Conservation (phyloP, 1,140 invertebrate genomes). For the Ruditapes philippinarum region DNA sequence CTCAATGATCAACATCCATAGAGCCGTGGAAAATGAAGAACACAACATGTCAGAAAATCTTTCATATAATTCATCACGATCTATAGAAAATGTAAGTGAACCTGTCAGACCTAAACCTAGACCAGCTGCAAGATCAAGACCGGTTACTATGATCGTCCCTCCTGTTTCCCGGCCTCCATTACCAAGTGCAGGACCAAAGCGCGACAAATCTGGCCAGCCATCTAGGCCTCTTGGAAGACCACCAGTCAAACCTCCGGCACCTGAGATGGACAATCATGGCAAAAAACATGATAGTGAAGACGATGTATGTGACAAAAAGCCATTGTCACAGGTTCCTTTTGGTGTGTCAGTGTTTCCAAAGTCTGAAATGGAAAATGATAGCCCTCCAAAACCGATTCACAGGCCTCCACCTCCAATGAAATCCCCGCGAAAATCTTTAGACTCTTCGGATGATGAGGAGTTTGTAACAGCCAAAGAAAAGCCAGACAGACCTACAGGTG, state of each 20-base stretch:
- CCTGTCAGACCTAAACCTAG: conserved; percentile 23
- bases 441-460: conserved; percentile 41
- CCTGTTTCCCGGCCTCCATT: conserved; percentile 36
- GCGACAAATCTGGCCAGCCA: neutral
- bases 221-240: conserved; percentile 8
- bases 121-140: conserved; percentile 42
- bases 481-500: conserved; percentile 58
- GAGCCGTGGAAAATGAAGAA: conserved; percentile 7
- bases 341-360: conserved; percentile 37
- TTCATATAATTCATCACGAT: neutral
- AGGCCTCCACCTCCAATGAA: conserved; percentile 30
- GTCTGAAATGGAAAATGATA: neutral
- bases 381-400: neutral
- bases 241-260: neutral
- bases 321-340: neutral
- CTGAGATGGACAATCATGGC: neutral
- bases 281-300: neutral
- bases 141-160: conserved; percentile 39
- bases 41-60: neutral
- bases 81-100: conserved; percentile 38
- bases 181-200: conserved; percentile 6
- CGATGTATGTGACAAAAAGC: neutral
- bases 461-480: conserved; percentile 54
- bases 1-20: conserved; percentile 51
- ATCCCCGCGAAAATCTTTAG: neutral